These are phyloP conservation scores for Incurvaria masculella DNA, from an alignment of 2,888 invertebrate species.

Conservation along the genomic window DNA sequence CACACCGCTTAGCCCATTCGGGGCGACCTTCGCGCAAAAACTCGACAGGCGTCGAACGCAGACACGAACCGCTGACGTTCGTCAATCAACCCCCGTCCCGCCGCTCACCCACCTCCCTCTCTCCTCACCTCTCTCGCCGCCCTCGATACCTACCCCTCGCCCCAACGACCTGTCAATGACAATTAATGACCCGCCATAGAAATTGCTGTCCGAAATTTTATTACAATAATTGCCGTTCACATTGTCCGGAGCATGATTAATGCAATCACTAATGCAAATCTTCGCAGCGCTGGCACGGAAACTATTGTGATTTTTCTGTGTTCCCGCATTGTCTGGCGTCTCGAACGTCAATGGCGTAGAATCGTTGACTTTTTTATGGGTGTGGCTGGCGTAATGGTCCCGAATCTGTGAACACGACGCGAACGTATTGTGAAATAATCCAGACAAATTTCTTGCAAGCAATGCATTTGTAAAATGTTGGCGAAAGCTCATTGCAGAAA, in stretches of 20 bases:
- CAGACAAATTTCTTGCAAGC: no score
- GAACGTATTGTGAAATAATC: background rate
- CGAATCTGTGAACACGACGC: no score
- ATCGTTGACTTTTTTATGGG: background rate
- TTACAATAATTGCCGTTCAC: slow-evolving; percentile 25
- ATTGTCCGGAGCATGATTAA: slow-evolving; percentile 49
- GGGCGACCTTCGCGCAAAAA: background rate
- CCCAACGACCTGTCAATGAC: slow-evolving; percentile 42
- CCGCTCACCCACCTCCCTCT: slow-evolving; percentile 27
- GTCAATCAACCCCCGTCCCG: slow-evolving; percentile 44
- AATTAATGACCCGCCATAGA: slow-evolving; percentile 51
- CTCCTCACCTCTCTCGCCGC: background rate
- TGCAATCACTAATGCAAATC: slow-evolving; percentile 56
- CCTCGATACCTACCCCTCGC: background rate
- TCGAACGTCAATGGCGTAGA: no score
- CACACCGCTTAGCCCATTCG: background rate
- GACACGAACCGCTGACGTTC: slow-evolving; percentile 34
- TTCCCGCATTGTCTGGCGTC: slow-evolving; percentile 3
- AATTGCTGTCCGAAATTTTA: slow-evolving; percentile 28
- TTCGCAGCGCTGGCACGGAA: slow-evolving; percentile 35
- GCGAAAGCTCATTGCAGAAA: no score
- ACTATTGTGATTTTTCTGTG: slow-evolving; percentile 24
- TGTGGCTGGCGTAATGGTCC: background rate
- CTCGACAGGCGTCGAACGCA: background rate
- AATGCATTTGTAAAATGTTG: no score